These are phyloP conservation scores for Chaitophorus viminalis DNA, from an alignment of 2,888 invertebrate species.

Conservation along the genomic window DNA sequence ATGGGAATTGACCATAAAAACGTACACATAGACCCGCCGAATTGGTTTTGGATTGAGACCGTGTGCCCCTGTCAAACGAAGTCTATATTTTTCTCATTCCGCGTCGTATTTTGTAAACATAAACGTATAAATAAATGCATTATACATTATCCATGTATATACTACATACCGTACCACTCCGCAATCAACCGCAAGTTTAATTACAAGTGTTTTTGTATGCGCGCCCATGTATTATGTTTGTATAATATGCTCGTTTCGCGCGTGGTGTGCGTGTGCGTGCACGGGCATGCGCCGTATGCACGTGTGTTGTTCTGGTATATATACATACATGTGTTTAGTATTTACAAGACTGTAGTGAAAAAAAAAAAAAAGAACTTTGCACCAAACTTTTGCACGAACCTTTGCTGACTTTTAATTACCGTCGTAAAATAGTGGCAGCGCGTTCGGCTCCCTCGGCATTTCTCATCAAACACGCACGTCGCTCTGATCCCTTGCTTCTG, in stretches of 20 bases:
- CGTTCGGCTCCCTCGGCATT: conserved; percentile 48
- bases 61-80: conserved; percentile 4
- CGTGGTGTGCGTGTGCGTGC: neutral
- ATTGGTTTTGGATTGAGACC: conserved; percentile 51
- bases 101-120: neutral
- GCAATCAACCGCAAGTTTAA: conserved; percentile 27
- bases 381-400: conserved; percentile 46
- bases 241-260: neutral
- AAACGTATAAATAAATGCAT: no score
- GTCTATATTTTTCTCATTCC: neutral
- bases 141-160: neutral
- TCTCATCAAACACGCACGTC: conserved; percentile 62
- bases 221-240: neutral
- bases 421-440: conserved; percentile 47
- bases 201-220: conserved; percentile 21
- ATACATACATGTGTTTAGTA: conserved; percentile 15
- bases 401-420: conserved; percentile 62
- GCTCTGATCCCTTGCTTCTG: conserved; percentile 57
- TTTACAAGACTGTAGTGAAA: neutral
- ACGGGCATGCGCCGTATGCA: neutral
- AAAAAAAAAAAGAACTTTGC: conserved; percentile 15
- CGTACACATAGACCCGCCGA: neutral
- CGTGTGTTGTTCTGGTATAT: no score
- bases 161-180: neutral
- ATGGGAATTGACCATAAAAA: conserved; percentile 51